These are phyloP conservation scores for Rosalia funebris DNA, from an alignment of 2,888 invertebrate genomes.

Conservation along the genomic window DNA sequence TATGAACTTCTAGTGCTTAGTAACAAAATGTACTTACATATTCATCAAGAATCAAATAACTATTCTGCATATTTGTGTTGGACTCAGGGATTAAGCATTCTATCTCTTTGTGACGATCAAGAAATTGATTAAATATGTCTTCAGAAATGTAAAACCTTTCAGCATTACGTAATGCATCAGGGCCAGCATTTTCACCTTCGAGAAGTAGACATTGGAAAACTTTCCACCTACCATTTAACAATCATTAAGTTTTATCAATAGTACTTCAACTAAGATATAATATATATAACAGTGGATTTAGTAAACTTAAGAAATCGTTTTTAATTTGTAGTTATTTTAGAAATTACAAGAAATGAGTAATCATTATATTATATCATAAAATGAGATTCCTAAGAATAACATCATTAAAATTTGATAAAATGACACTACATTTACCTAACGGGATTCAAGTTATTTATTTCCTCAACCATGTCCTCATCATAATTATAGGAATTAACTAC, in stretches of 20 bases:
- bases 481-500: constrained; percentile 67
- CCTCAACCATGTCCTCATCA: constrained; percentile 63
- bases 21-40: constrained; percentile 61
- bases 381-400: too few species aligned
- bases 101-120: constrained; percentile 61
- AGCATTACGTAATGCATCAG: constrained; percentile 63
- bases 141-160: constrained; percentile 63
- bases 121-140: constrained; percentile 62
- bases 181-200: constrained; percentile 66
- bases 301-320: too few species aligned
- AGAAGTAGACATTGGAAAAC: constrained; percentile 67
- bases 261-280: too few species aligned
- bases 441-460: constrained; percentile 61
- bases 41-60: constrained; percentile 67
- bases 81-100: constrained; percentile 65
- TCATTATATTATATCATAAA: too few species aligned
- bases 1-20: too few species aligned
- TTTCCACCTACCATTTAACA: constrained; percentile 60
- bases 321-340: too few species aligned
- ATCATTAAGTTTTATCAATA: too few species aligned
- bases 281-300: too few species aligned
- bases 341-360: too few species aligned
- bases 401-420: too few species aligned
- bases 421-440: constrained; percentile 56
- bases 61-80: constrained; percentile 66